Evolutionary conservation across 2,888 invertebrate genomes (phyloP).

Genomic region (Cremastinae sp.): DNA sequence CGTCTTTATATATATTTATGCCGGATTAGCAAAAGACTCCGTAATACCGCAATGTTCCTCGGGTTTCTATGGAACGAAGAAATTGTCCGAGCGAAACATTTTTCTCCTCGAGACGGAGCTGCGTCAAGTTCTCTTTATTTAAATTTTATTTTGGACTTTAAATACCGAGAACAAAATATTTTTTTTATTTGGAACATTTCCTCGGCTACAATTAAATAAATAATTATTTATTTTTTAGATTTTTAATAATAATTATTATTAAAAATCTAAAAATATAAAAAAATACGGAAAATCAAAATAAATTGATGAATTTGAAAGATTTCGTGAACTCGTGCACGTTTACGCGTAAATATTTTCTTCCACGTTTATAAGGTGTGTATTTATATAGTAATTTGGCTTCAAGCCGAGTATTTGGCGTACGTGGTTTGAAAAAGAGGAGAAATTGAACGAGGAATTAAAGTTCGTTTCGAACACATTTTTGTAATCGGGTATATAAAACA

Average conservation of each 20-base stretch:
- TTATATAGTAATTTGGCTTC: conserved; percentile 78
- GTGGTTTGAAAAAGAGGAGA: conserved; percentile 67
- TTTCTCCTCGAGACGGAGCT: no score
- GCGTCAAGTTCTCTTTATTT: no score
- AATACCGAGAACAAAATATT: no score
- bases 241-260: no score
- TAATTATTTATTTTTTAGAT: no score
- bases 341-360: conserved; percentile 65
- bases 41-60: conserved; percentile 36
- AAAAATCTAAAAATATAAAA: no score
- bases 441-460: conserved; percentile 9
- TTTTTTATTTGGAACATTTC: no score
- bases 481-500: conserved; percentile 71
- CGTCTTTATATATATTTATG: conserved; percentile 41
- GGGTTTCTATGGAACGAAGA: conserved; percentile 31
- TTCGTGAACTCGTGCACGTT: conserved; percentile 1
- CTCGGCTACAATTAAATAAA: no score
- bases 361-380: conserved; percentile 74
- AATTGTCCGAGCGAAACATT: no score
- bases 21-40: conserved; percentile 22
- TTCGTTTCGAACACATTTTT: conserved; percentile 15
- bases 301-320: no score
- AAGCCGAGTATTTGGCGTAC: conserved; percentile 67
- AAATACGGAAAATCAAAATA: no score
- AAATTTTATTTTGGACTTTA: no score